Evolutionary conservation across 2,797 vertebrate genomes (phyloP), one percentile per base, ranked within the genome.

Genomic region (Neosalanx taihuensis): DNA sequence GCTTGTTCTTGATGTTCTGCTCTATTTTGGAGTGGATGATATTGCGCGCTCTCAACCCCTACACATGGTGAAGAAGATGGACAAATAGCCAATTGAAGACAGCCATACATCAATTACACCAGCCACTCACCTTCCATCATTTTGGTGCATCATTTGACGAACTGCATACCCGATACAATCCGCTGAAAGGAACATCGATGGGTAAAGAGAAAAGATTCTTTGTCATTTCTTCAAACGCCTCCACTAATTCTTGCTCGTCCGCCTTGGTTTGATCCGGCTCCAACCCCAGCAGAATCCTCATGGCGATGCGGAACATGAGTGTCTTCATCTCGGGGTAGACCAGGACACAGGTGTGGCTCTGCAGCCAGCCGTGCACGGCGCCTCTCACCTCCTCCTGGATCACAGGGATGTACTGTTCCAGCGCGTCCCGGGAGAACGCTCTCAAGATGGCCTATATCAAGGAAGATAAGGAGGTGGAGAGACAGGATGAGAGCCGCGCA

Each of bases 341-440:
- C 60, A 94, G 82, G 41, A 94, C 86, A 75, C 91, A 89, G 59
- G 90, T 76, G 65, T 79, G 35, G 0, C 83, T 51, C 53, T 78
- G 69, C 78, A 92, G 81, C 94, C 94, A 94, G 0, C 56, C 80
- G 0, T 73, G 73, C 72, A 94, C 61, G 62, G 89, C 89, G 35
- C 72, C 69, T 56, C 75, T 79, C 74, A 94, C 88, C 80, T 94
- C 94, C 49, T 94, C 92, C 12, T 89, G 80, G 62, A 94, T 92
- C 79, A 92, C 89, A 0, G 94, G 93, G 72, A 94, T 89, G 49
- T 94, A 94, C 80, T 91, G 88, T 75, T 91, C 86, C 75, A 94
- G 89, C 49, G 97, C 96, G 64, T 98, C 96, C 29, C 91, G 92
- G 64, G 94, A 97, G 86, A 99, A 99, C 5, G 97, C 97, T 20